Percentiles rank a stretch among this genome's conserved stretches.
Conservation (phyloP, 2,113 vertebrate genomes). For the Speoplatyrhinus poulsoni region DNA sequence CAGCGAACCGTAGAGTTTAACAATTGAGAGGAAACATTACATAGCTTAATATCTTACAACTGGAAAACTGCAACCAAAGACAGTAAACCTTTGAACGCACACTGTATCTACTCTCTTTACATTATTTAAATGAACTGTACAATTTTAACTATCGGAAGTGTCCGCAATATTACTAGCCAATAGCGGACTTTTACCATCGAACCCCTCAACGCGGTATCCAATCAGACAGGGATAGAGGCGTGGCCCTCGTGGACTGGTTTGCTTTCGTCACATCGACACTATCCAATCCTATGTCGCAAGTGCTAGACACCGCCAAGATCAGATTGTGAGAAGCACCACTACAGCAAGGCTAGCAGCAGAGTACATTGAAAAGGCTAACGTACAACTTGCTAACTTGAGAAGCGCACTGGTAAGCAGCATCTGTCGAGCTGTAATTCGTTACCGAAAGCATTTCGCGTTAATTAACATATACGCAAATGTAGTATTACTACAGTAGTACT, state of each 20-base stretch:
- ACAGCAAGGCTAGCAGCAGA: constrained; percentile 57
- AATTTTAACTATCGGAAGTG: background rate
- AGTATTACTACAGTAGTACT: background rate
- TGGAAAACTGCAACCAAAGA: too few relatives aligned
- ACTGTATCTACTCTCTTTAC: background rate
- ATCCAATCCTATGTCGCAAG: constrained; percentile 69
- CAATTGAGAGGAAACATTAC: too few relatives aligned
- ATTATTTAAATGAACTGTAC: background rate
- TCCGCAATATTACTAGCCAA: constrained; percentile 15
- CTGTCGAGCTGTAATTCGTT: background rate
- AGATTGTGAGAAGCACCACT: constrained; percentile 71
- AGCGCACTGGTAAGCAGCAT: constrained; percentile 60
- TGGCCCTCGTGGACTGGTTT: constrained; percentile 26
- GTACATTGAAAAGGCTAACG: constrained; percentile 47
- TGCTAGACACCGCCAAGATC: constrained; percentile 81
- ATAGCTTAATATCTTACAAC: too few relatives aligned
- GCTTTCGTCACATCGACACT: constrained; percentile 48
- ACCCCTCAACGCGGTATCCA: constrained; percentile 6
- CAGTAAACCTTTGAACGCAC: background rate
- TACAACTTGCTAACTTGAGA: constrained; percentile 48
- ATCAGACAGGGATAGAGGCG: constrained; percentile 34
- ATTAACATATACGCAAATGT: background rate
- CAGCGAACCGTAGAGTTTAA: too few relatives aligned
- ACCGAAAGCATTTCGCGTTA: background rate
- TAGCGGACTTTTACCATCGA: background rate